Percentiles rank a stretch among this genome's conserved stretches.
Evolutionary conservation across 2,113 vertebrate genomes (phyloP).

Genomic region (Acrocephalus arundinaceus): DNA sequence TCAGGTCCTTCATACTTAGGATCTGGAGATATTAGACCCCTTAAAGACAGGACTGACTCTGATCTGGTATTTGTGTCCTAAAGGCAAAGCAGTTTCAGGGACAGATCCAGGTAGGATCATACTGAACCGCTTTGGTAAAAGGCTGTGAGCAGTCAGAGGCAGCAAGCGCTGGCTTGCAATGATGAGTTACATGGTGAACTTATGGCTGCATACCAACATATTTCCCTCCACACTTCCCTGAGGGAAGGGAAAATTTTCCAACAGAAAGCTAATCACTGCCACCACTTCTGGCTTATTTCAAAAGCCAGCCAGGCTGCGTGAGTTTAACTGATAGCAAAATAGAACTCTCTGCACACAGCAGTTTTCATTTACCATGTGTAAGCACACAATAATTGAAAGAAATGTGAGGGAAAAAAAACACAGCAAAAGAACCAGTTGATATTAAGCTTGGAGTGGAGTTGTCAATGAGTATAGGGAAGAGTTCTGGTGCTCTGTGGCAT

Average conservation of each 20-base stretch:
- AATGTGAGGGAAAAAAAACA: background rate
- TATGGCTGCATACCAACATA: background rate
- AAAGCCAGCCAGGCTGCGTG: background rate
- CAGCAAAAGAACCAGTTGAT: background rate
- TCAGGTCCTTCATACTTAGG: background rate
- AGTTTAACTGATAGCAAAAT: background rate
- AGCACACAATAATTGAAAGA: background rate
- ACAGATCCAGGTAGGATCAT: background rate
- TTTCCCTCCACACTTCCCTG: background rate
- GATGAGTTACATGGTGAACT: background rate
- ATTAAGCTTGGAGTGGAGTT: background rate
- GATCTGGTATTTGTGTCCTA: background rate
- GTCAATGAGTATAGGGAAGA: background rate
- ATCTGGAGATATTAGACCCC: background rate
- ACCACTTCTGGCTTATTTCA: background rate
- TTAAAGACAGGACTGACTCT: background rate
- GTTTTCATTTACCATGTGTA: background rate
- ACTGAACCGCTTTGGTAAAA: background rate
- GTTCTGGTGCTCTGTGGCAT: background rate
- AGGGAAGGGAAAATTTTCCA: background rate
- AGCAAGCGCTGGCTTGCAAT: background rate
- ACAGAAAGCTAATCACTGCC: background rate
- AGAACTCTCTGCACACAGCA: background rate
- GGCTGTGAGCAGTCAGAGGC: background rate
- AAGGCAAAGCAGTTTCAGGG: background rate